Conservation (phyloP, 2,113 vertebrate species). For the Xenopus borealis region DNA sequence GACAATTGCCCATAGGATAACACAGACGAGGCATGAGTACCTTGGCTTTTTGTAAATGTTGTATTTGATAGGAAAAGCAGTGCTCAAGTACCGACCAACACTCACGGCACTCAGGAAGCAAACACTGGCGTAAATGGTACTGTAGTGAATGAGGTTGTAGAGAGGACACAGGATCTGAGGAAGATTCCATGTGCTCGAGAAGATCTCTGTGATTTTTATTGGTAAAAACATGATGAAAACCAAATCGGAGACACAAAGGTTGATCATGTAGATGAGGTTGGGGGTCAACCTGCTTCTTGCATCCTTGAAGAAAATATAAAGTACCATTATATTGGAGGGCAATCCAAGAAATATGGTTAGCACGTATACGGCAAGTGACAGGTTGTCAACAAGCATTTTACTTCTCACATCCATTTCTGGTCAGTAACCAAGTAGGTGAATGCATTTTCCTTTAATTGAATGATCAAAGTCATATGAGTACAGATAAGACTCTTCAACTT, state of each 20-base stretch:
- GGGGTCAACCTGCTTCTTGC: slow-evolving; percentile 67
- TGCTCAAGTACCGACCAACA: slow-evolving; percentile 71
- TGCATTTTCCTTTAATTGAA: slow-evolving; percentile 1
- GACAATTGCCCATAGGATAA: slow-evolving; percentile 62
- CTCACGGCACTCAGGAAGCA: slow-evolving; percentile 70
- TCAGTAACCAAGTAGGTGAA: neutral
- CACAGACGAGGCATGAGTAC: slow-evolving; percentile 64
- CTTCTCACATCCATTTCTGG: neutral
- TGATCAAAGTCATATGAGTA: neutral
- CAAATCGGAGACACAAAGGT: slow-evolving; percentile 72
- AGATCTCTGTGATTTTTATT: slow-evolving; percentile 61
- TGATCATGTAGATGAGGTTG: slow-evolving; percentile 74
- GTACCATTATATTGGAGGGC: slow-evolving; percentile 68
- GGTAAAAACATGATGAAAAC: slow-evolving; percentile 68
- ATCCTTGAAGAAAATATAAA: slow-evolving; percentile 67
- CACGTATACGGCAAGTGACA: slow-evolving; percentile 59
- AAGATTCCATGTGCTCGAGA: slow-evolving; percentile 59
- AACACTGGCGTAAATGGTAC: slow-evolving; percentile 70
- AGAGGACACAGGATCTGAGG: slow-evolving; percentile 61
- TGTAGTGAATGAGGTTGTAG: slow-evolving; percentile 70
- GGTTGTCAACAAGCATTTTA: slow-evolving; percentile 19
- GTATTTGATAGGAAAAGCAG: slow-evolving; percentile 72
- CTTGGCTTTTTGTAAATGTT: slow-evolving; percentile 67
- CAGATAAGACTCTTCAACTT: neutral
- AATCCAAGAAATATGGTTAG: slow-evolving; percentile 71